Evolutionary conservation across 2,888 invertebrate genomes (phyloP), one percentile per base, ranked within the genome.

Genomic region (Euproctis similis): DNA sequence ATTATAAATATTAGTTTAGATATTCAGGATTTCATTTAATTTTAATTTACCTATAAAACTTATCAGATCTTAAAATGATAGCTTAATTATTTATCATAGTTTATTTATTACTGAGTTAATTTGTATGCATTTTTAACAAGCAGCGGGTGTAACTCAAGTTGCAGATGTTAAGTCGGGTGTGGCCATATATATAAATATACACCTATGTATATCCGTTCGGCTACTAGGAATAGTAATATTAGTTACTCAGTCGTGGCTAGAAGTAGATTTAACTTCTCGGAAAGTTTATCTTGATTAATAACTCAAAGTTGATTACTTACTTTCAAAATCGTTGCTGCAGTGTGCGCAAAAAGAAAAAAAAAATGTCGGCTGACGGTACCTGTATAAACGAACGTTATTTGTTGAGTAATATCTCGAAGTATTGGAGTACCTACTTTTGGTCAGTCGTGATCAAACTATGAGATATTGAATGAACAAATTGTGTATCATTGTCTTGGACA

Each of bases 61-160:
- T n/a, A n/a, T n/a, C n/a, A n/a, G n/a, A n/a, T n/a, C n/a, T n/a
- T n/a, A n/a, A n/a, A n/a, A n/a, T n/a, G n/a, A n/a, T n/a, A n/a
- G n/a, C n/a, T n/a, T n/a, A n/a, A n/a, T n/a, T n/a, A n/a, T n/a
- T n/a, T n/a, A n/a, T n/a, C n/a, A n/a, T n/a, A n/a, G n/a, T n/a
- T n/a, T n/a, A 55, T 56, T 39, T 38, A 32, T 39, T 59, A 53
- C 61, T 61, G 46, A 60, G 53, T 65, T 65, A 68, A 76, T 81
- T 76, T 74, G 70, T 68, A 78, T 76, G 69, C 71, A 75, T 60
- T n/a, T n/a, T 71, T 69, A 72, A 70, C 63, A 51, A 55, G 72
- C 73, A 70, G 73, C 68, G 68, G 66, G 84, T 80, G 78, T 81
- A 78, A 82, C 63, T 72, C 80, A 68, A 81, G 82, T 74, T 81